Evolutionary conservation across 1,140 invertebrate genomes (phyloP), one percentile per base, ranked within the genome.

Genomic region (Drosophila fuyamai): DNA sequence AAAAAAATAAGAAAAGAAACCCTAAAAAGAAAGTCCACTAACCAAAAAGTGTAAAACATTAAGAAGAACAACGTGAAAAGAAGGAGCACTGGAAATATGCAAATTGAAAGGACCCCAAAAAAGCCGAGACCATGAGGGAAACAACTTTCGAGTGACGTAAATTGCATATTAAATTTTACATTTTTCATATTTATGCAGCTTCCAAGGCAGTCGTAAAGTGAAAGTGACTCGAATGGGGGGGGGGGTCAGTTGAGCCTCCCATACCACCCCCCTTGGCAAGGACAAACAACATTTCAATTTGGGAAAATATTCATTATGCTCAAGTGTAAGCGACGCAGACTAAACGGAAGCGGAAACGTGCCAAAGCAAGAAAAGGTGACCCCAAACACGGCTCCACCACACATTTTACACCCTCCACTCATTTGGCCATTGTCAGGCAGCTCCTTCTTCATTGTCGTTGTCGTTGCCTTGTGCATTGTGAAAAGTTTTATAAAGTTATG

Each of bases 151-250:
- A 73, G 71, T 79, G 83, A 88, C 83, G 76, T 83, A 86, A 86
- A 86, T 86, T 88, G 83, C 83, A 88, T 88, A 86, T 86, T 86
- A 86, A 86, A 86, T 86, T 86, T 86, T 82, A 88, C 79, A 86
- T 86, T 88, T 86, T 86, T 86, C 83, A 86, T 86, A 86, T 86
- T 86, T 86, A 86, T 86, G 83, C 83, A 86, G 82, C 76, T 66
- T 59, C 72, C 62, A 55, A 23, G 53, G 47, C 82, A 88, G 62
- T 86, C 83, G 54, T 86, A 86, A 86, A 86, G 83, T 86, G 83
- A 86, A 86, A 86, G 82, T 85, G 82, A 85, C 82, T 75, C 65
- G 36, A 13, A 14, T n/a, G 18, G 18, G 32, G 35, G 9, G 10
- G 8, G 48, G 18, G 65, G 63, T 23, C 48, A 36, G 16, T 38